Conservation (phyloP, 1,140 invertebrate genomes). For the Ceratosolen solmsi region DNA sequence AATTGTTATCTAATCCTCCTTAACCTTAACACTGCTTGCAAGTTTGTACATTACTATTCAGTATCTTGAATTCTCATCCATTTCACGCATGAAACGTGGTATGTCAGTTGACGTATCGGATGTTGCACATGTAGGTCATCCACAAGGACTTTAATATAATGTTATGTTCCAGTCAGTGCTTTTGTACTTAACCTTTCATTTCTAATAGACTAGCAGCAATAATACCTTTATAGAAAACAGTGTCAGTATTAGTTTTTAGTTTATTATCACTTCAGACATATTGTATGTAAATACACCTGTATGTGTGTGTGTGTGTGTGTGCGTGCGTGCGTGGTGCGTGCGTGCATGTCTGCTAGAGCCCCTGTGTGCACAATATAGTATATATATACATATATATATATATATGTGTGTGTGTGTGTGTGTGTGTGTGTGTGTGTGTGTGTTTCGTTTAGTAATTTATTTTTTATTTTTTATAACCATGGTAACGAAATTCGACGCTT, state of each 20-base stretch:
- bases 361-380: no score
- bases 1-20: constrained; percentile 47
- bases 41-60: constrained; percentile 37
- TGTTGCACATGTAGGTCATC: constrained; percentile 59
- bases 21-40: constrained; percentile 39
- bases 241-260: constrained; percentile 28
- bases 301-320: not conserved
- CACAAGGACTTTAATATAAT: constrained; percentile 54
- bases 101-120: constrained; percentile 59
- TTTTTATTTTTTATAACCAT: constrained; percentile 36
- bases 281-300: not conserved
- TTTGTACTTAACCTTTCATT: constrained; percentile 34
- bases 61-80: constrained; percentile 50
- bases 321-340: no score
- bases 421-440: no score
- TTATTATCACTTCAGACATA: constrained; percentile 15
- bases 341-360: no score
- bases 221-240: constrained; percentile 43
- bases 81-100: constrained; percentile 64
- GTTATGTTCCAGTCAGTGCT: constrained; percentile 52
- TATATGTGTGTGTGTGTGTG: no score
- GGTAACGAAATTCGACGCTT: constrained; percentile 22
- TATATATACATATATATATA: no score
- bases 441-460: no score
- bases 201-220: constrained; percentile 36